Evolutionary conservation across 2,888 invertebrate genomes (phyloP), one percentile per base, ranked within the genome.

Genomic region (Synanthedon vespiformis): DNA sequence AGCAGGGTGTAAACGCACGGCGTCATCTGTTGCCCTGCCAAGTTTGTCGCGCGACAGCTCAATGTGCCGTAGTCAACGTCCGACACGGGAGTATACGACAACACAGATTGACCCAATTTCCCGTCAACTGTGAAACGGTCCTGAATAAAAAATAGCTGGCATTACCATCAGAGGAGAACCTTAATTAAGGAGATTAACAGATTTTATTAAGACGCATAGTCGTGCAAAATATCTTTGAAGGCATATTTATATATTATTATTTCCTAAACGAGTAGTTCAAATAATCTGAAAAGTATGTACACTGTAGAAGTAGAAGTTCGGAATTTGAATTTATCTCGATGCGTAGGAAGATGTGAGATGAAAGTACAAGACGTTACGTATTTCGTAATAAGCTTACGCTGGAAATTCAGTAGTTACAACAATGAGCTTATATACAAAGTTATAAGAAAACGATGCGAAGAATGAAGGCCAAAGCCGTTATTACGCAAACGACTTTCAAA

Each of bases 61-160:
- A 94, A 86, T 6, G 92, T 92, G n/a, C 94, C 94, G 68, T 94
- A 94, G 75, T 94, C 94, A 62, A 91, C 88, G 68, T 94, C 94
- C 2, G 91, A 91, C 18, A 93, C 91, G 5, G 96, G 95, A 4
- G 91, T 92, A 77, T 94, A 96, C 13, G 92, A 92, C 54, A 95
- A 85, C 4, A 92, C 90, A 52, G 92, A 94, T 61, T 88, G 88
- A 56, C 90, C 78, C 52, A 75, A 82, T 54, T 88, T 82, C 1
- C 87, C 72, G 55, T 88, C 87, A 2, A 88, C 74, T 48, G 88
- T 86, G 77, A 91, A 94, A 2, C 84, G 81, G 1, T 80, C 65
- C 93, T 91, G 62, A 49, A 61, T 34, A 51, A 53, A 52, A 53
- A 51, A 50, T 14, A 44, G 4, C 8, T 12, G 1, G 44, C 34